A percentile compares a stretch with the other conserved stretches of the same genome.
Evolutionary conservation across 1,140 invertebrate species (phyloP).

Genomic region (Macrosteles quadrilineatus): DNA sequence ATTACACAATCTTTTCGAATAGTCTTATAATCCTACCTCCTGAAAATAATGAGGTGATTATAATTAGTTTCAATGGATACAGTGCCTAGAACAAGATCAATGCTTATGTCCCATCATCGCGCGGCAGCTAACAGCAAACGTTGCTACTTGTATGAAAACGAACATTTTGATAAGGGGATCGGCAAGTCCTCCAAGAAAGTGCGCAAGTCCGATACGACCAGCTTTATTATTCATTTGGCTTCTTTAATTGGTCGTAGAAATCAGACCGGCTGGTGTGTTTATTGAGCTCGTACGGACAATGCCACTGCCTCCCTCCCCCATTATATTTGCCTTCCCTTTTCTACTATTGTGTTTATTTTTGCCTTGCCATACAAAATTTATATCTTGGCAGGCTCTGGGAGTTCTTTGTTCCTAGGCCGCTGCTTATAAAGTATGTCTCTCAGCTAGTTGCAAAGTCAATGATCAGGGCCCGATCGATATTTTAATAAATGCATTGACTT

Average conservation of each 20-base stretch:
- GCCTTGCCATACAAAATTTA: slow-evolving; percentile 17
- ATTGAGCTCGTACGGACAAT: not conserved
- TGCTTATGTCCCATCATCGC: too few relatives aligned
- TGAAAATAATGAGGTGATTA: too few relatives aligned
- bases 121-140: too few relatives aligned
- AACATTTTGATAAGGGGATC: slow-evolving; percentile 10
- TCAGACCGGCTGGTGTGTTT: not conserved
- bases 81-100: too few relatives aligned
- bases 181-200: slow-evolving; percentile 1
- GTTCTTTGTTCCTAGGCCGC: slow-evolving; percentile 3
- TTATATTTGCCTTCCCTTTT: slow-evolving; percentile 24
- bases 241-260: slow-evolving; percentile 15
- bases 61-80: too few relatives aligned
- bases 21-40: too few relatives aligned
- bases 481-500: too few relatives aligned
- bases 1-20: too few relatives aligned
- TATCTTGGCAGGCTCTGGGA: slow-evolving; percentile 21
- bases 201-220: not conserved
- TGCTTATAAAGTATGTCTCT: slow-evolving; percentile 21
- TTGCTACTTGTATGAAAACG: not conserved
- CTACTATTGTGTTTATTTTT: slow-evolving; percentile 22
- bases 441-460: too few relatives aligned
- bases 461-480: too few relatives aligned
- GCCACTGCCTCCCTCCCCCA: not conserved
- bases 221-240: slow-evolving; percentile 26